Evolutionary conservation across 2,113 vertebrate genomes (phyloP).

Genomic region (Seriola rivoliana): DNA sequence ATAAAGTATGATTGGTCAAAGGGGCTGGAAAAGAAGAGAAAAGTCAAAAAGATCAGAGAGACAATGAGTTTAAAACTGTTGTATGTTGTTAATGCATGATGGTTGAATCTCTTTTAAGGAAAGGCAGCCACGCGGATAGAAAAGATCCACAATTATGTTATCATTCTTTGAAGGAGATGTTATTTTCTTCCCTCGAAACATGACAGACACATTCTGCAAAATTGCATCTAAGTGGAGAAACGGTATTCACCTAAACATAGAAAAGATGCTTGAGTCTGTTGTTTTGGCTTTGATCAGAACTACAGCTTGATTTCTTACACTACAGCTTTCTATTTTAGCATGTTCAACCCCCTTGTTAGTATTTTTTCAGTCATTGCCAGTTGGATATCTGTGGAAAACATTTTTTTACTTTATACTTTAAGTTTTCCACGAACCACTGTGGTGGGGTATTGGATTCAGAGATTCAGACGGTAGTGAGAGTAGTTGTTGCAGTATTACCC

Average conservation of each 20-base stretch:
- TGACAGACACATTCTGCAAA: constrained; percentile 45
- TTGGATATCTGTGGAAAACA: background rate
- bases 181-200: constrained; percentile 43
- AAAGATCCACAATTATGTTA: constrained; percentile 36
- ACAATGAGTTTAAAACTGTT: constrained; percentile 37
- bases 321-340: background rate
- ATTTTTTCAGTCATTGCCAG: background rate
- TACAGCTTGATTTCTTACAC: constrained; percentile 14
- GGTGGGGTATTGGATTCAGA: background rate
- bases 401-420: background rate
- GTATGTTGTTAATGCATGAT: constrained; percentile 46
- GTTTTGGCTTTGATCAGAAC: constrained; percentile 37
- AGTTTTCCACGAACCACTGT: background rate
- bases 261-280: constrained; percentile 14
- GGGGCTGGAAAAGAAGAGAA: constrained; percentile 31
- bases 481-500: background rate
- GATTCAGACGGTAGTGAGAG: background rate
- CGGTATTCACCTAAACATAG: constrained; percentile 11
- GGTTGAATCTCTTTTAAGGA: constrained; percentile 38
- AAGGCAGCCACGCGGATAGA: constrained; percentile 4
- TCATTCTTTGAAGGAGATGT: constrained; percentile 28
- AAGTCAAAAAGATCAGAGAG: constrained; percentile 20
- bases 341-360: background rate
- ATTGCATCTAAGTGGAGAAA: constrained; percentile 26
- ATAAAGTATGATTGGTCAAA: constrained; percentile 49